A percentile compares a stretch with the other conserved stretches of the same genome.
Evolutionary conservation across 2,888 invertebrate genomes (phyloP).

Genomic region (Yponomeuta malinellus): DNA sequence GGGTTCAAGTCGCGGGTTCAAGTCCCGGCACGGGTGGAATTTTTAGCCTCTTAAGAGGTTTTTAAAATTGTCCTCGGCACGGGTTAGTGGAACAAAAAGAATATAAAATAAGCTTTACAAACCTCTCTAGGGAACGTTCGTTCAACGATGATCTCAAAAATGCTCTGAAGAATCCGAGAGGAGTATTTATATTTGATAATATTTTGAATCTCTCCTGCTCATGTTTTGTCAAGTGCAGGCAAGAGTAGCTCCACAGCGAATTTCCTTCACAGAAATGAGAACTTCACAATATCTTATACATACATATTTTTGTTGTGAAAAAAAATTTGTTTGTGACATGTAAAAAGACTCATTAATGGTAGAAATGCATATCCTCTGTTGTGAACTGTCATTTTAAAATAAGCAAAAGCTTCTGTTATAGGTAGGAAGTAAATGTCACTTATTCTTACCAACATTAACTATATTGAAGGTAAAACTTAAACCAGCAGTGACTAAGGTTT

Average conservation of each 20-base stretch:
- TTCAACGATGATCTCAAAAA: conserved; percentile 94
- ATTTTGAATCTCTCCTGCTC: conserved; percentile 90
- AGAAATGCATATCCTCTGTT: no score
- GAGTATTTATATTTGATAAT: conserved; percentile 64
- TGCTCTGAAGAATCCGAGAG: conserved; percentile 88
- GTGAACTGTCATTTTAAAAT: no score
- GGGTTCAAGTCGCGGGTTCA: no score
- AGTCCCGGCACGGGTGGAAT: no score
- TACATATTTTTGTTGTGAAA: no score
- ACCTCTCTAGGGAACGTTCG: conserved; percentile 90
- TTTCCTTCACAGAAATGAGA: conserved; percentile 47
- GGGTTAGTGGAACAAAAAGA: no score
- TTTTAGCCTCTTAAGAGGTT: no score
- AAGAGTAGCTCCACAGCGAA: conserved; percentile 87
- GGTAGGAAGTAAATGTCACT: background rate
- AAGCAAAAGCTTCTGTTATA: no score
- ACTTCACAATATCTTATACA: no score
- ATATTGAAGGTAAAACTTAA: conserved; percentile 69
- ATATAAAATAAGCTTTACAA: background rate
- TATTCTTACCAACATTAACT: conserved; percentile 62
- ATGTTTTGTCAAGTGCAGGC: conserved; percentile 88
- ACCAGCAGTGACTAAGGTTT: conserved; percentile 66
- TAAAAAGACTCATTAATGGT: no score
- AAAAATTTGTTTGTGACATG: no score
- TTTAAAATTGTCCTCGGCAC: no score